Evolutionary conservation across 2,888 invertebrate species (phyloP).

Genomic region (Reticulitermes lucifugus): DNA sequence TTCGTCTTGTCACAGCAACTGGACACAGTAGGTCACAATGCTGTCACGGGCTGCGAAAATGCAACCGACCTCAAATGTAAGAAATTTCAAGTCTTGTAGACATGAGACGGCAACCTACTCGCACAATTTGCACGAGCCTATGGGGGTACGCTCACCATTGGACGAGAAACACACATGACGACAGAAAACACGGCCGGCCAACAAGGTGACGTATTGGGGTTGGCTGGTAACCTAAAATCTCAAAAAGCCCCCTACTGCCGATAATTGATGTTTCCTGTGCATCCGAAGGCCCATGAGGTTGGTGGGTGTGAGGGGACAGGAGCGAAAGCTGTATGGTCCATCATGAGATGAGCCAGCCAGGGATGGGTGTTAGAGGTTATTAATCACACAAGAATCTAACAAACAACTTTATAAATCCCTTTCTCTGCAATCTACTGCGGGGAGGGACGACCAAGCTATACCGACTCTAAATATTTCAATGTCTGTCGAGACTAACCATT

Average conservation of each 20-base stretch:
- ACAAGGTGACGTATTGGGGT: conserved; percentile 18
- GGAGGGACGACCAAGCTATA: conserved; percentile 2
- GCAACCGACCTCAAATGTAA: too few species aligned
- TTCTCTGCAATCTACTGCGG: conserved; percentile 16
- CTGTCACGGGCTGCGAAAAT: too few species aligned
- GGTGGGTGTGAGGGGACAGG: background rate
- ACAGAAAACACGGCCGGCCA: background rate
- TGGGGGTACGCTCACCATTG: background rate
- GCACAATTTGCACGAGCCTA: too few species aligned
- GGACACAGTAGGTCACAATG: too few species aligned
- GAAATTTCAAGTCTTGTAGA: too few species aligned
- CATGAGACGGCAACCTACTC: too few species aligned
- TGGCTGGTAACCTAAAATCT: background rate
- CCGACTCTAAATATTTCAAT: conserved; percentile 29
- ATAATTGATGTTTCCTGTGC: conserved; percentile 19
- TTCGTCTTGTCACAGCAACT: too few species aligned
- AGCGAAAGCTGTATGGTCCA: background rate
- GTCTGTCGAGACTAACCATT: conserved; percentile 10
- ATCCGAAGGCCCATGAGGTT: background rate
- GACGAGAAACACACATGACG: background rate
- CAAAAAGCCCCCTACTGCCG: conserved; percentile 17
- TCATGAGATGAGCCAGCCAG: conserved; percentile 18
- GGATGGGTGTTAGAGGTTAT: background rate
- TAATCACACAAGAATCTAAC: conserved; percentile 31
- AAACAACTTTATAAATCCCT: conserved; percentile 35